A percentile compares a stretch with the other conserved stretches of the same genome.
Evolutionary conservation across 1,140 invertebrate species (phyloP).

Genomic region (Drosophila micromelanica): DNA sequence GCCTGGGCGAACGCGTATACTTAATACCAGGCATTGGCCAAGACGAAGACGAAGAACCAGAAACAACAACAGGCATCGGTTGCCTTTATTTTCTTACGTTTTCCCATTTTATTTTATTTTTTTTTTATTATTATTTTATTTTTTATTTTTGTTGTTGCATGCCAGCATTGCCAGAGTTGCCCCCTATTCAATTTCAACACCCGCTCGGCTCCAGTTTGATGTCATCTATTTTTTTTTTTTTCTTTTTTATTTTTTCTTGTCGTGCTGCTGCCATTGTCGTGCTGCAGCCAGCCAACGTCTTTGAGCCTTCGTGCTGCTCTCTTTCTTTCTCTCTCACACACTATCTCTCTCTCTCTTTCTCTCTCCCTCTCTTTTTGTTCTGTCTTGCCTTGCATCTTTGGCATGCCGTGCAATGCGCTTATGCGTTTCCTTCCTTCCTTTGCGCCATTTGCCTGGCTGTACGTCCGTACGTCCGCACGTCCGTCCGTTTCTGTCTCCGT

Average conservation of each 20-base stretch:
- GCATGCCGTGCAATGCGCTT: slow-evolving; percentile 72
- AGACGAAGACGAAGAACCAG: slow-evolving; percentile 3
- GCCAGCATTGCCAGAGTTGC: slow-evolving; percentile 47
- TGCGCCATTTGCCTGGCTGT: slow-evolving; percentile 22
- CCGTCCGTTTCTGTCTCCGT: neutral
- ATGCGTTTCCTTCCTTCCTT: slow-evolving; percentile 72
- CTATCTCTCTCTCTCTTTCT: too few relatives aligned
- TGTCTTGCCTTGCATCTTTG: slow-evolving; percentile 22
- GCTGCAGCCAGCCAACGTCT: slow-evolving; percentile 39
- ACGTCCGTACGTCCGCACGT: too few relatives aligned
- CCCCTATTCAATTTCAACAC: slow-evolving; percentile 78
- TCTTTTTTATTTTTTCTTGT: too few relatives aligned
- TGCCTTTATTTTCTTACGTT: neutral
- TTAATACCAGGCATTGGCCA: slow-evolving; percentile 49
- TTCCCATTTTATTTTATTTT: slow-evolving; percentile 22
- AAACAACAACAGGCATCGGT: slow-evolving; percentile 30
- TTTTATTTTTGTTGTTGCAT: slow-evolving; percentile 38
- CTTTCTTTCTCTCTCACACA: neutral
- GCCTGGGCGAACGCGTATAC: slow-evolving; percentile 49
- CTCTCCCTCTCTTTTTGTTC: too few relatives aligned
- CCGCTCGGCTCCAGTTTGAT: slow-evolving; percentile 72
- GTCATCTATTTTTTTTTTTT: too few relatives aligned
- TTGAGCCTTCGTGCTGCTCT: slow-evolving; percentile 13
- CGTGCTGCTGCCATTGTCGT: slow-evolving; percentile 63
- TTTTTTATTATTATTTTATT: too few relatives aligned